Conservation (phyloP, 2,113 vertebrate species). For the Gambusia affinis region DNA sequence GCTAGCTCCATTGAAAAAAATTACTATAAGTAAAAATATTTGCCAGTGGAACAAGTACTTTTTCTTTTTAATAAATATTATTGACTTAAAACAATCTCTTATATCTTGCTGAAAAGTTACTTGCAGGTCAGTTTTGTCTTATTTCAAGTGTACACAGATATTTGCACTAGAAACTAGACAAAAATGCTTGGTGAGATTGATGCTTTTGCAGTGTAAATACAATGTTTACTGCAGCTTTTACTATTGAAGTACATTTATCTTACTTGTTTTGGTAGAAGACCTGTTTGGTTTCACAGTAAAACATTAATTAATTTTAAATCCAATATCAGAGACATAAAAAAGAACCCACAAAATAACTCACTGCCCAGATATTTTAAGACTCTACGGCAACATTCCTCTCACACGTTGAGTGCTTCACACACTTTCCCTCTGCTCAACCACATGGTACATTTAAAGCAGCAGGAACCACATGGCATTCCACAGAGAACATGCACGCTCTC, state of each 20-base stretch:
- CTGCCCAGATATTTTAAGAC: slow-evolving; percentile 46
- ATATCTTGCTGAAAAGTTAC: too few relatives aligned
- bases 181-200: too few relatives aligned
- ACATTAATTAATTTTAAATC: slow-evolving; percentile 13
- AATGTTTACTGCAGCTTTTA: too few relatives aligned
- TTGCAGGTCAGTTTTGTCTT: too few relatives aligned
- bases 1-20: too few relatives aligned
- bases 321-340: slow-evolving; percentile 14
- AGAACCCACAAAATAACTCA: slow-evolving; percentile 29
- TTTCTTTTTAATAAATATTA: too few relatives aligned
- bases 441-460: slow-evolving; percentile 61
- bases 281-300: background rate
- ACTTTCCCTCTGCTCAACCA: slow-evolving; percentile 27
- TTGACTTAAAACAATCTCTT: too few relatives aligned
- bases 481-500: slow-evolving; percentile 74
- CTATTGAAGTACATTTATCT: background rate
- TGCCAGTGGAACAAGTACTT: too few relatives aligned
- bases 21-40: too few relatives aligned
- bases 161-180: too few relatives aligned
- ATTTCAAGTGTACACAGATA: too few relatives aligned
- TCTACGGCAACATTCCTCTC: slow-evolving; percentile 7
- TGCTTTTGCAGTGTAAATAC: too few relatives aligned
- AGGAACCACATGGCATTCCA: slow-evolving; percentile 63
- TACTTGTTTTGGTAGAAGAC: background rate
- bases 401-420: slow-evolving; percentile 38